Conservation (phyloP, 2,113 vertebrate species). For the Manacus vitellinus region DNA sequence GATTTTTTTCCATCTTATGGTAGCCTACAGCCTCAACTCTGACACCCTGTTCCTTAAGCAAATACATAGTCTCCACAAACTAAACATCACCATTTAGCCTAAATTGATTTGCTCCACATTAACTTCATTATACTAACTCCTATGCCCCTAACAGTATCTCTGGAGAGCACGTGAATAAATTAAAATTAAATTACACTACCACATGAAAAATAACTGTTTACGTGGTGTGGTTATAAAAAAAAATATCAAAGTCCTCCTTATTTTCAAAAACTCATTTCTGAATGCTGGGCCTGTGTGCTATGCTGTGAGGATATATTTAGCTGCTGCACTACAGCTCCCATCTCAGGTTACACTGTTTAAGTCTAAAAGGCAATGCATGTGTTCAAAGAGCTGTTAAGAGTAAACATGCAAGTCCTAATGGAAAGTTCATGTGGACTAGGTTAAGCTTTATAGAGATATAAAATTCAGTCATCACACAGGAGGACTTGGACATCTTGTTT, state of each 20-base stretch:
- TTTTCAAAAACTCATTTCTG: background rate
- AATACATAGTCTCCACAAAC: background rate
- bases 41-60: background rate
- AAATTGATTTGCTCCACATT: background rate
- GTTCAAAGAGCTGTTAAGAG: background rate
- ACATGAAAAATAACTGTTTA: background rate
- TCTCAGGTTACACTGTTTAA: slow-evolving; percentile 45
- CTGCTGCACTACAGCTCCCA: background rate
- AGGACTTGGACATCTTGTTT: background rate
- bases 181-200: background rate
- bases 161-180: background rate
- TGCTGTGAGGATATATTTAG: slow-evolving; percentile 8
- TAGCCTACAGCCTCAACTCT: background rate
- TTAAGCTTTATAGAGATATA: background rate
- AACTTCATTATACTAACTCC: background rate
- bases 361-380: slow-evolving; percentile 6
- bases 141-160: background rate
- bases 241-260: background rate
- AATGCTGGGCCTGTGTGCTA: background rate
- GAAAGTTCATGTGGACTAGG: background rate
- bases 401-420: background rate
- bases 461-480: background rate
- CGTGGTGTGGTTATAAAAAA: background rate
- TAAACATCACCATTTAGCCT: background rate
- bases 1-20: background rate